Evolutionary conservation across 2,888 invertebrate genomes (phyloP).

Genomic region (Auanema freiburgensis): DNA sequence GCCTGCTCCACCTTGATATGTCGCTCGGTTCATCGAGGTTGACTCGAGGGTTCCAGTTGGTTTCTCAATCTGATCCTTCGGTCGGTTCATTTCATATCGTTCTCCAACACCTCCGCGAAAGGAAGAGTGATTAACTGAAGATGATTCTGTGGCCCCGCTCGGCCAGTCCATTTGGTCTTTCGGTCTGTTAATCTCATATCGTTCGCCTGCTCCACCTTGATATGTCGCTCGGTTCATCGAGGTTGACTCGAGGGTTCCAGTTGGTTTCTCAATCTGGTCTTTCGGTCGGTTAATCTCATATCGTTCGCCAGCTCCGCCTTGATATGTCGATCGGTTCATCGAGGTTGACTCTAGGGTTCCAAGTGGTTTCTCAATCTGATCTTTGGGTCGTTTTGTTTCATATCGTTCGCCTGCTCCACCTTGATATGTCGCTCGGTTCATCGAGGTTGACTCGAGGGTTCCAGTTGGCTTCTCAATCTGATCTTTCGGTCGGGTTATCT

Average conservation of each 20-base stretch:
- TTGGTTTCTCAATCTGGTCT: neutral
- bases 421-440: neutral
- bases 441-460: neutral
- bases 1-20: conserved; percentile 4
- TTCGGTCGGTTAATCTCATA: neutral
- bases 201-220: neutral
- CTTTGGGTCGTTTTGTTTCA: neutral
- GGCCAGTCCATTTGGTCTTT: neutral
- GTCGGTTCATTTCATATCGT: neutral
- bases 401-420: neutral
- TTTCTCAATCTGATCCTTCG: conserved; percentile 12
- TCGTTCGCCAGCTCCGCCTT: neutral
- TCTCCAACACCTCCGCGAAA: conserved; percentile 5
- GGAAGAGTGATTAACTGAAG: neutral
- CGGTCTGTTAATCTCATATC: neutral
- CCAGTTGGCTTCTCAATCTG: neutral
- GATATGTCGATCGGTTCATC: neutral
- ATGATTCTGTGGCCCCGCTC: neutral
- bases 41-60: conserved; percentile 3
- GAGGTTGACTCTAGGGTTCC: neutral
- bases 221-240: neutral
- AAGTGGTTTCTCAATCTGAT: neutral
- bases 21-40: conserved; percentile 1
- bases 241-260: neutral
- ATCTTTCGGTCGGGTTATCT: neutral